A percentile compares a stretch with the other conserved stretches of the same genome.
Conservation (phyloP, 2,888 invertebrate genomes). For the Limnephilus marmoratus region DNA sequence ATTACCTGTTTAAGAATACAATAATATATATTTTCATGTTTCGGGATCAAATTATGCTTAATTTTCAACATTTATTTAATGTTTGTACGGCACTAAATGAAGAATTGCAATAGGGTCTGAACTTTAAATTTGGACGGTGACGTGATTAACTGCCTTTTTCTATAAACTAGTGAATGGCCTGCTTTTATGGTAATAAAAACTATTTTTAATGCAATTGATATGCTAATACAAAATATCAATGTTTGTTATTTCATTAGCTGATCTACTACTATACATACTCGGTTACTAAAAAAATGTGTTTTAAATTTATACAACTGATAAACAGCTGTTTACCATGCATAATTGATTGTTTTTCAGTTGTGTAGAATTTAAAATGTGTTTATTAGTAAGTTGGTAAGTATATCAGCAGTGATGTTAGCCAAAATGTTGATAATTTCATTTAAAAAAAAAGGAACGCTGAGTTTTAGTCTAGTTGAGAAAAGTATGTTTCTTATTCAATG, state of each 20-base stretch:
- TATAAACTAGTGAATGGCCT: slow-evolving; percentile 15
- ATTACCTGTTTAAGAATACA: slow-evolving; percentile 10
- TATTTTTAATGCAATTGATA: slow-evolving; percentile 4
- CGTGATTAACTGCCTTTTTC: slow-evolving; percentile 38
- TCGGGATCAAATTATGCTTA: slow-evolving; percentile 28
- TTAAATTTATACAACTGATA: neutral
- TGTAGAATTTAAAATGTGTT: too few relatives aligned
- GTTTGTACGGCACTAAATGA: neutral
- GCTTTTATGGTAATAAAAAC: slow-evolving; percentile 4
- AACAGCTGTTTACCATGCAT: too few relatives aligned
- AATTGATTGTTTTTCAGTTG: too few relatives aligned
- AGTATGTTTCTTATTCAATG: neutral
- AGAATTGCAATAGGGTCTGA: neutral
- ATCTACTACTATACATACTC: neutral
- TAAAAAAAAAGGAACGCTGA: neutral
- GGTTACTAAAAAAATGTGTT: too few relatives aligned
- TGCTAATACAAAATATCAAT: neutral
- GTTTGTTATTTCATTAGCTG: neutral
- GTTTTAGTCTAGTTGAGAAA: neutral
- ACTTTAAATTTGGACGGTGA: neutral
- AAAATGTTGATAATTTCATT: neutral
- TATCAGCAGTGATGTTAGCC: neutral
- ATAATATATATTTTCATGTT: slow-evolving; percentile 6
- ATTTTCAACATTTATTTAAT: neutral
- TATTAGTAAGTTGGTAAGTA: too few relatives aligned